Evolutionary conservation across 2,113 vertebrate species (phyloP), one percentile per base, ranked within the genome.

Genomic region (Tragelaphus strepsiceros): DNA sequence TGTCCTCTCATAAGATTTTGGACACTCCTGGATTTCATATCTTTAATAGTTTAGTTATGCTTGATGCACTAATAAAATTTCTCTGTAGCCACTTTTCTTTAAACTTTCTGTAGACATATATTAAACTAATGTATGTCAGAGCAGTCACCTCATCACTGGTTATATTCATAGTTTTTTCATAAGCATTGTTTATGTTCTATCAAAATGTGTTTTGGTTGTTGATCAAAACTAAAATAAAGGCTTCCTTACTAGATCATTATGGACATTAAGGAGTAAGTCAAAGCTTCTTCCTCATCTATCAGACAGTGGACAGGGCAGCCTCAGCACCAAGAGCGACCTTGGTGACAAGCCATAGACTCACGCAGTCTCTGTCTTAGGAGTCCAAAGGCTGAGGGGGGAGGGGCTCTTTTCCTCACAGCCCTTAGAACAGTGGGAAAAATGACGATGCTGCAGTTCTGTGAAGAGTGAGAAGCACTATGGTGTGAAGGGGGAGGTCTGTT

Each of bases 391-490:
- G 15, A 39, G 77, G 53, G 46, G 53, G 9, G 59, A 0, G 0
- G 2, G 14, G 14, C 30, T 96, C 35, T 58, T 28, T 54, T 54
- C 54, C 32, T 80, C 22, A 6, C 0, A 14, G 22, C 14, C 43
- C 53, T 91, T n/a, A 17, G 32, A 64, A 53, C 2, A 59, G 46
- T 39, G 16, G 26, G 54, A 10, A 78, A 59, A 94, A 51, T 6
- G 81, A 10, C 24, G 43, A 24, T 22, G 11, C 0, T 1, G n/a
- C n/a, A 56, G 14, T 5, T 21, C 24, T 1, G 1, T 11, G 26
- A 30, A 39, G n/a, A 15, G 51, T 35, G 58, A 78, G 46, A 17
- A 78, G 46, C 5, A 4, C 24, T 0, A 1, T 39, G n/a, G 58
- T 28, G 7, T 26, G 58, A 81, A 30, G 51, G 51, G 32, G 2